phyloP scores from a whole-genome alignment of 1,140 invertebrate genomes.

The Oncopodura yosiiana region DNA sequence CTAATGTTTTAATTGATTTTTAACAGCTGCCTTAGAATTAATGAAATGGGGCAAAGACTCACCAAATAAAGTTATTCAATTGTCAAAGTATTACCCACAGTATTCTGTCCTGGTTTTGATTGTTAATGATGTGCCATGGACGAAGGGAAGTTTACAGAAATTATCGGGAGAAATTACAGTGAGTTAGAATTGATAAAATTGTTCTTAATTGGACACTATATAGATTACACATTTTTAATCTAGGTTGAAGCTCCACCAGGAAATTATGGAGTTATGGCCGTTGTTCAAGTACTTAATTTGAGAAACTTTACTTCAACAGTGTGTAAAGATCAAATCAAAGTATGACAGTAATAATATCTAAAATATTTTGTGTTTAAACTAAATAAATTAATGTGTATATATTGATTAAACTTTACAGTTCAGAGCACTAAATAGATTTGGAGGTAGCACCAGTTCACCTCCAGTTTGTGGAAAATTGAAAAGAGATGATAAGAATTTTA shows the following conservation, averaged over 20 bases:
- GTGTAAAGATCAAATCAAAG: constrained; percentile 7
- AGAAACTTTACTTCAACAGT: background rate
- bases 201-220: no score
- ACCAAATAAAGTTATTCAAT: constrained; percentile 5
- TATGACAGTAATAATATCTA: no score
- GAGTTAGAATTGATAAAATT: no score
- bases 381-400: no score
- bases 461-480: constrained; percentile 21
- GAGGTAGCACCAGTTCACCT: constrained; percentile 7
- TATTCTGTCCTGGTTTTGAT: constrained; percentile 13
- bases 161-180: background rate
- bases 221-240: no score
- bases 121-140: constrained; percentile 23
- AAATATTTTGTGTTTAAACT: no score
- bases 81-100: constrained; percentile 3
- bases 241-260: constrained; percentile 2
- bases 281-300: constrained; percentile 4
- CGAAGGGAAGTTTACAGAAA: background rate
- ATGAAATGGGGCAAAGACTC: constrained; percentile 12
- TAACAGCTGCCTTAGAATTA: constrained; percentile 10
- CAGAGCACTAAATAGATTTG: no score
- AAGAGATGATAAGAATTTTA: constrained; percentile 19
- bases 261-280: constrained; percentile 10
- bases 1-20: background rate
- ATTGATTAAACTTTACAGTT: no score